Conservation (phyloP, 2,113 vertebrate genomes). For the Centropus bengalensis region DNA sequence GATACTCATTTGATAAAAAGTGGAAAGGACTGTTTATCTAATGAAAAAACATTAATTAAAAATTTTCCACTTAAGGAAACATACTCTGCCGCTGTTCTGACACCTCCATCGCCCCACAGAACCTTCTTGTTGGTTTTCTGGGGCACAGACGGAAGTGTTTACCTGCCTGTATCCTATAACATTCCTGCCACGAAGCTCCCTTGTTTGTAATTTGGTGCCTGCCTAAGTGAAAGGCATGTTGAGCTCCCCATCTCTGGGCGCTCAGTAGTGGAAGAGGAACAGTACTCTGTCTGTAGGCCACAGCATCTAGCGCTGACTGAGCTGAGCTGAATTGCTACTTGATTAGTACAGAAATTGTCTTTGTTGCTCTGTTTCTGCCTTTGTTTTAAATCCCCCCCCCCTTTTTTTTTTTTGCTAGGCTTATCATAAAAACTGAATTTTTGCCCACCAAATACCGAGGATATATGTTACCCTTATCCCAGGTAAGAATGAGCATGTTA, state of each 20-base stretch:
- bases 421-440: conserved; percentile 95
- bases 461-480: conserved; percentile 87
- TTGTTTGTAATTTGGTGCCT: not conserved
- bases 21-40: not conserved
- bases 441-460: conserved; percentile 88
- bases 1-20: not conserved
- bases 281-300: not conserved
- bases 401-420: conserved; percentile 60
- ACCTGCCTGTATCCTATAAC: not conserved
- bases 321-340: not conserved
- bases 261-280: not conserved
- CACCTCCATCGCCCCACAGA: not conserved
- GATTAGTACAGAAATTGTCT: not conserved
- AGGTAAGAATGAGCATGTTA: conserved; percentile 72
- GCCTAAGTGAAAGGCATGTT: not conserved
- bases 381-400: not conserved
- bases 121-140: not conserved
- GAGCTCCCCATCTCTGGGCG: not conserved
- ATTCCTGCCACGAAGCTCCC: not conserved
- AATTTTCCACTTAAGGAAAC: not conserved
- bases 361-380: not conserved
- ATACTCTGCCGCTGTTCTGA: not conserved
- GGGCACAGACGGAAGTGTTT: not conserved
- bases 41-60: not conserved
- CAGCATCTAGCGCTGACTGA: not conserved